Base-by-base conservation (phyloP, 2,888 invertebrate genomes). In the Pachymerium ferrugineum region DNA sequence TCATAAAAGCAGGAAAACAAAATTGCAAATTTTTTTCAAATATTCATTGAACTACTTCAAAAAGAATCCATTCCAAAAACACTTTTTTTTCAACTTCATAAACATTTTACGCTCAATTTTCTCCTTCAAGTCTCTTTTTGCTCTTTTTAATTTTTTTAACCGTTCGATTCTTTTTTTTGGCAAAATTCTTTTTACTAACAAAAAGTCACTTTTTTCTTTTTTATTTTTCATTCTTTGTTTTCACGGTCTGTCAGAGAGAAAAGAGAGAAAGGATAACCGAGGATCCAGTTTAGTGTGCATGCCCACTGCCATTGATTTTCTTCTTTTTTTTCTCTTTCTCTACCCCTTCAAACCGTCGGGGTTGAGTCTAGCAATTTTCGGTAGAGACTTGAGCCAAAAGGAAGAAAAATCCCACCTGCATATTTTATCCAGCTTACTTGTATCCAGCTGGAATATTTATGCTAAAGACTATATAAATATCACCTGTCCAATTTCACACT, bases 251-350 rank as follows among this genome's bases (percentile, higher is more conserved):
- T 28, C 22, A 28, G 62, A 62, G 12, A 62, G 14, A 14, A 62
- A 62, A 22, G 62, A 62, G 62, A 62, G 28, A 62, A 62, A 28
- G 62, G 62, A 62, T 62, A 62, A 62, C 62, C n/a, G 62, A n/a
- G 62, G 62, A 62, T 62, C 62, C 62, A 62, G 62, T 62, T 54
- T 54, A 54, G 54, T 54, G 54, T 54, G 54, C 54, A 62, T 62
- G 62, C 62, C 62, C 62, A 62, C 28, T 62, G 28, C 62, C 62
- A 62, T 62, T 62, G 62, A 62, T 62, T 62, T 54, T 54, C 14
- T 22, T n/a, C 28, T 22, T 22, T 16, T 4, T 14, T n/a, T 47
- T 16, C 2, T 28, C 28, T 62, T 62, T 62, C 62, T 12, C 22
- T n/a, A n/a, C n/a, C n/a, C 22, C 62, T 62, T 62, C 62, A 22